A percentile compares a stretch with the other conserved stretches of the same genome.
These are phyloP conservation scores for Aurelia coerulea DNA, from an alignment of 30 jellyfish, hydroid and myxozoan species.

Conservation along the genomic window DNA sequence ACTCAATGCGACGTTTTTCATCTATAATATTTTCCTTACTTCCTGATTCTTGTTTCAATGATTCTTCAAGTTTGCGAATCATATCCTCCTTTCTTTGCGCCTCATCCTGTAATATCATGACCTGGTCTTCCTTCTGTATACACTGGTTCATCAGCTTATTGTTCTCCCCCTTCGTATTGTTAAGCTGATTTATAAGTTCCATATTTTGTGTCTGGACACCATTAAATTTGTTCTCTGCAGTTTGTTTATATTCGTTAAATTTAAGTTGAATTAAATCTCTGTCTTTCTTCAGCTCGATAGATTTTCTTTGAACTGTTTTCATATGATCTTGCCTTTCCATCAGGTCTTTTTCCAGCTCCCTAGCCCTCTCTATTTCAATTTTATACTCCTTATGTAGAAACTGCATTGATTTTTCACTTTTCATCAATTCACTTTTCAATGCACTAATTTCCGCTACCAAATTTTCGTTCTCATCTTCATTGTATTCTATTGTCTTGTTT, in stretches of 20 bases:
- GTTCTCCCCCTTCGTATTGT: constrained; percentile 3
- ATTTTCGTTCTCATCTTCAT: constrained; percentile 3
- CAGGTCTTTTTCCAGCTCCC: constrained; percentile 3
- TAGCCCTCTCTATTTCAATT: constrained; percentile 14
- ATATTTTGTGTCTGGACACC: neutral
- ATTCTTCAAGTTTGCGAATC: neutral
- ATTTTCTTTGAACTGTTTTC: constrained; percentile 11
- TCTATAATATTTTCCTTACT: neutral
- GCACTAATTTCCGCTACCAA: neutral
- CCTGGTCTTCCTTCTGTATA: neutral
- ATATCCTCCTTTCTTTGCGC: neutral
- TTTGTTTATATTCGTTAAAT: constrained; percentile 24
- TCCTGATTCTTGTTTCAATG: neutral
- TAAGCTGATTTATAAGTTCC: neutral
- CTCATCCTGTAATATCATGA: neutral
- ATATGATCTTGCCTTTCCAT: constrained; percentile 8
- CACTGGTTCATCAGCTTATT: neutral
- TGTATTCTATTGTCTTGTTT: constrained; percentile 29
- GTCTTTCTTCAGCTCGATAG: constrained; percentile 29
- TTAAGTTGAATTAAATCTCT: constrained; percentile 20
- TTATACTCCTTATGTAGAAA: constrained; percentile 7
- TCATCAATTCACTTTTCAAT: constrained; percentile 18
- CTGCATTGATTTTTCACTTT: constrained; percentile 1
- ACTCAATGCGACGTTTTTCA: constrained; percentile 13
- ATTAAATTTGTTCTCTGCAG: neutral